Evolutionary conservation across 1,140 invertebrate species (phyloP).

Genomic region (Aphelenchoides besseyi): DNA sequence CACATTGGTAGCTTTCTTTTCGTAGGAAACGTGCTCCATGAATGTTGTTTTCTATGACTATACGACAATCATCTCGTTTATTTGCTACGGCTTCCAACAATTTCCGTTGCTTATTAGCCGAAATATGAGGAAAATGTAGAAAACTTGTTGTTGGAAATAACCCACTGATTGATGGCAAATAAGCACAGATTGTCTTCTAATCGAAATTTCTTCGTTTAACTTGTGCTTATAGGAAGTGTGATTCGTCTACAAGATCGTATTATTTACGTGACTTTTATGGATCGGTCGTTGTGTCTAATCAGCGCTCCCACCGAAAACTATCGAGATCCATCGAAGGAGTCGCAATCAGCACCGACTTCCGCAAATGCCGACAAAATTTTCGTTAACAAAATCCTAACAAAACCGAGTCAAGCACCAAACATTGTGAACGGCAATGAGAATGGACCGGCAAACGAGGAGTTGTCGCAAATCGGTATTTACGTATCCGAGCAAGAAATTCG

Average conservation of each 20-base stretch:
- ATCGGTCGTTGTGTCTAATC: constrained; percentile 52
- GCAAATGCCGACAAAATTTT: constrained; percentile 46
- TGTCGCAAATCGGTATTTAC: constrained; percentile 55
- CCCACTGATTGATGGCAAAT: background rate
- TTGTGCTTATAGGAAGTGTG: constrained; percentile 50
- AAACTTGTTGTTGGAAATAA: too few relatives aligned
- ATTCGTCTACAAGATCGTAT: constrained; percentile 48
- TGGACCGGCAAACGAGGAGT: constrained; percentile 42
- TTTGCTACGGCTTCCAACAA: too few relatives aligned
- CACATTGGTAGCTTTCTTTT: too few relatives aligned
- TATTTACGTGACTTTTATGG: constrained; percentile 49
- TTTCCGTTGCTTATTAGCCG: too few relatives aligned
- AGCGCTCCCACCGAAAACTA: constrained; percentile 45
- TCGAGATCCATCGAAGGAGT: constrained; percentile 47
- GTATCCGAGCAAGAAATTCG: constrained; percentile 54
- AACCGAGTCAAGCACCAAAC: constrained; percentile 52
- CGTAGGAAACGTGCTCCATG: too few relatives aligned
- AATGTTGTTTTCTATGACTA: too few relatives aligned
- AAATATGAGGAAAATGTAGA: too few relatives aligned
- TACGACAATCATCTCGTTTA: too few relatives aligned
- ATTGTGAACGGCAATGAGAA: constrained; percentile 25
- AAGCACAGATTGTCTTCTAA: background rate
- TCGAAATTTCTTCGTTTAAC: too few relatives aligned
- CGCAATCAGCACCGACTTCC: constrained; percentile 33
- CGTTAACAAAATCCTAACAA: constrained; percentile 49